Evolutionary conservation across 2,888 invertebrate genomes (phyloP).

Genomic region (Mesochorus sp.): DNA sequence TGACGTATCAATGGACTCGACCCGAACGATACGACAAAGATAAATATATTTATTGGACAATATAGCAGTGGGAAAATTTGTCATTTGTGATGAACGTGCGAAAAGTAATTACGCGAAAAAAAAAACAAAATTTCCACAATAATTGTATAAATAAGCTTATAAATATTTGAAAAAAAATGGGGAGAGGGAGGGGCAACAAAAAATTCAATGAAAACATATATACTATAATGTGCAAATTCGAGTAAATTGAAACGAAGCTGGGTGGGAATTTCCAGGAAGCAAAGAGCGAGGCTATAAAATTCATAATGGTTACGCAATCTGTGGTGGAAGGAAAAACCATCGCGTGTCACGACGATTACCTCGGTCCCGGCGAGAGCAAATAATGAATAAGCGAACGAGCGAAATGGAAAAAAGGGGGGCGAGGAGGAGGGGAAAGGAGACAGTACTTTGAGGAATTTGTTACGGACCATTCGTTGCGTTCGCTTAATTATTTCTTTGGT

Average conservation of each 20-base stretch:
- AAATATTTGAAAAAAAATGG: constrained; percentile 1
- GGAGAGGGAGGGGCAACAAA: not conserved
- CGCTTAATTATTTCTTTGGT: constrained; percentile 38
- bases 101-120: not conserved
- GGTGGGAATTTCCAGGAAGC: constrained; percentile 45
- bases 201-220: constrained; percentile 12
- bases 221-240: too few relatives aligned
- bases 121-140: not conserved
- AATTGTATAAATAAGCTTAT: constrained; percentile 28
- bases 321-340: constrained; percentile 40
- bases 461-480: constrained; percentile 44
- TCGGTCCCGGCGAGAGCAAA: constrained; percentile 16
- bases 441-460: constrained; percentile 39
- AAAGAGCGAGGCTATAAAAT: constrained; percentile 42
- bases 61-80: constrained; percentile 10
- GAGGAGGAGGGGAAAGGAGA: not conserved
- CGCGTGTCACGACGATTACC: constrained; percentile 50
- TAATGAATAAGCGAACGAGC: constrained; percentile 1
- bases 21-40: not conserved
- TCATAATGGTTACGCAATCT: constrained; percentile 46
- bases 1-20: too few relatives aligned
- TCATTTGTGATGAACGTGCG: not conserved
- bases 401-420: not conserved
- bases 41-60: too few relatives aligned
- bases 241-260: constrained; percentile 43